A percentile compares a stretch with the other conserved stretches of the same genome.
These are phyloP conservation scores for Deroplatys truncata DNA, from an alignment of 2,888 invertebrate species.

Conservation along the genomic window DNA sequence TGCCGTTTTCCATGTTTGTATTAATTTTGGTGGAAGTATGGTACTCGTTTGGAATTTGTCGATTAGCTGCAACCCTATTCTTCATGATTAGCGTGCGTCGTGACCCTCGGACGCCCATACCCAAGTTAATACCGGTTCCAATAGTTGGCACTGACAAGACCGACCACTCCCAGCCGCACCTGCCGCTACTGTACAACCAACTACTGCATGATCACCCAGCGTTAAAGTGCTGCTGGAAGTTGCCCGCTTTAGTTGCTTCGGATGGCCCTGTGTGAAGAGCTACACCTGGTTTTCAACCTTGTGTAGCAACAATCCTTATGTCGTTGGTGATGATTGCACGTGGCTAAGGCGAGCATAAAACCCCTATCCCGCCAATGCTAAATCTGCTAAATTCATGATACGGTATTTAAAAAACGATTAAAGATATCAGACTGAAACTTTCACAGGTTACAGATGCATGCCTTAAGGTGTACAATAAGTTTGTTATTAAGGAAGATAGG, in stretches of 20 bases:
- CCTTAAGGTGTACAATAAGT: too few species aligned
- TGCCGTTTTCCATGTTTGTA: not conserved
- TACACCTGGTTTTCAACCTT: too few species aligned
- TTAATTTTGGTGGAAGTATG: not conserved
- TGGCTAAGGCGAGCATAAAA: too few species aligned
- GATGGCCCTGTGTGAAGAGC: too few species aligned
- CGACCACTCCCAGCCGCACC: not conserved
- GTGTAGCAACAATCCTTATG: too few species aligned
- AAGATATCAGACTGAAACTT: too few species aligned
- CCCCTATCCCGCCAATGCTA: too few species aligned
- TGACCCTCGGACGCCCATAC: not conserved
- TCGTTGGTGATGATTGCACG: too few species aligned
- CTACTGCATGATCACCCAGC: not conserved
- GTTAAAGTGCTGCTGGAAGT: not conserved
- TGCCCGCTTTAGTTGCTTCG: not conserved
- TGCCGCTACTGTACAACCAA: not conserved
- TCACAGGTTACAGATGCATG: too few species aligned
- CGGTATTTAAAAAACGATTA: too few species aligned
- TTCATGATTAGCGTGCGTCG: not conserved
- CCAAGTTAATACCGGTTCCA: not conserved
- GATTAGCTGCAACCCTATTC: not conserved
- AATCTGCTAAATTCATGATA: too few species aligned
- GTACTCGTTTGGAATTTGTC: not conserved
- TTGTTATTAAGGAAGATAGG: too few species aligned
- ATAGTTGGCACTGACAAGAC: not conserved